A percentile compares a stretch with the other conserved stretches of the same genome.
These are phyloP conservation scores for Rapana venosa DNA, from an alignment of 2,888 invertebrate genomes.

Conservation along the genomic window DNA sequence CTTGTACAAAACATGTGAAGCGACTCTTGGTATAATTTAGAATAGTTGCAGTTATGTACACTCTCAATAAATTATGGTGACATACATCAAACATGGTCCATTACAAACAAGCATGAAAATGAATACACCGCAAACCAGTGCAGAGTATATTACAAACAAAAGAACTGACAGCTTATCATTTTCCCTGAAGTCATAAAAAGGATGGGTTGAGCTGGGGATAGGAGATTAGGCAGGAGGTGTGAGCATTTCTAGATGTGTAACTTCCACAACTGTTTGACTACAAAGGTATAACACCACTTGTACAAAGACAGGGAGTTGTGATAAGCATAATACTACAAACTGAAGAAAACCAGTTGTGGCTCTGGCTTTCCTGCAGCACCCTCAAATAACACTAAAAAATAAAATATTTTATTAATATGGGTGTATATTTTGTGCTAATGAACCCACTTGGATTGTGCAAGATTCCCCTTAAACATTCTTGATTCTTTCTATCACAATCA, in stretches of 20 bases:
- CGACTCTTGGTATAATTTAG: not conserved
- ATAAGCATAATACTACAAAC: too few relatives aligned
- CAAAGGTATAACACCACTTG: too few relatives aligned
- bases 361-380: too few relatives aligned
- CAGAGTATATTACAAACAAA: not conserved
- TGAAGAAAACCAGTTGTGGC: too few relatives aligned
- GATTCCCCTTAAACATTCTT: too few relatives aligned
- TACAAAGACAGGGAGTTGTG: too few relatives aligned
- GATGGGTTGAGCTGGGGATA: not conserved
- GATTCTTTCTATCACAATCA: too few relatives aligned
- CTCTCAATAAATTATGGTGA: not conserved
- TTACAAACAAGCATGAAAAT: not conserved
- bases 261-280: too few relatives aligned
- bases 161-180: not conserved
- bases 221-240: not conserved
- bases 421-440: too few relatives aligned
- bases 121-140: not conserved
- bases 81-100: not conserved
- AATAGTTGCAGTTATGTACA: not conserved
- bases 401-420: too few relatives aligned
- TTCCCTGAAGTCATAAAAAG: not conserved
- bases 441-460: too few relatives aligned
- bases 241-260: not conserved
- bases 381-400: too few relatives aligned
- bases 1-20: not conserved